Evolutionary conservation across 2,113 vertebrate species (phyloP), one percentile per base, ranked within the genome.

Genomic region (Ceratotherium simum): DNA sequence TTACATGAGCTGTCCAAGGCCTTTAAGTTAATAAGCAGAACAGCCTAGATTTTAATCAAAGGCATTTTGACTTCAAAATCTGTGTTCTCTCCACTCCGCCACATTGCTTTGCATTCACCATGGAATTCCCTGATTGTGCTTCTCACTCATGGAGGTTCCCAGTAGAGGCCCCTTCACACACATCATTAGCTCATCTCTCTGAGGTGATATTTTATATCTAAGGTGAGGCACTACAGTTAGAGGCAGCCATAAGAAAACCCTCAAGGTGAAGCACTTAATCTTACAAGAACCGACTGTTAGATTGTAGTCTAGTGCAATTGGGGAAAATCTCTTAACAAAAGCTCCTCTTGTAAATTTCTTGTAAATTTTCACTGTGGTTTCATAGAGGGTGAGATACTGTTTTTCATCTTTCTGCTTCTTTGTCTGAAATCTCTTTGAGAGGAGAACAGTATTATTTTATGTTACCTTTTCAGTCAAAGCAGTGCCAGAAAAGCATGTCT

Each of bases 181-280:
- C 78, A 90, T 46, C 51, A 67, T 96, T 92, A 93, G 58, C 72
- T 95, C 84, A 88, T 93, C 36, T 31, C 39, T 76, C 67, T 18
- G 46, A 91, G 42, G 58, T 88, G 81, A 70, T 94, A 96, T 89
- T 97, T 75, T 78, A 83, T 96, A 48, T 93, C 54, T 98, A 96
- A 80, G 29, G 83, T 18, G 5, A 67, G 94, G 36, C 20, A 96
- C 11, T 67, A 60, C 79, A 95, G 62, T 62, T 95, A 67, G 48
- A 96, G 92, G 42, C 36, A 93, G 80, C 6, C 70, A 31, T 39
- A 72, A 90, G 93, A 85, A 36, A 75, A 46, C 11, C 64, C 16
- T 92, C 93, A 96, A 83, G 97, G 80, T 94, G 94, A 67, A 94
- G 54, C 78, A 86, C 67, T 96, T 97, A 36, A 96, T 86, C 82